A percentile compares a stretch with the other conserved stretches of the same genome.
Evolutionary conservation across 2,113 vertebrate genomes (phyloP).

Genomic region (Percina caprodes): DNA sequence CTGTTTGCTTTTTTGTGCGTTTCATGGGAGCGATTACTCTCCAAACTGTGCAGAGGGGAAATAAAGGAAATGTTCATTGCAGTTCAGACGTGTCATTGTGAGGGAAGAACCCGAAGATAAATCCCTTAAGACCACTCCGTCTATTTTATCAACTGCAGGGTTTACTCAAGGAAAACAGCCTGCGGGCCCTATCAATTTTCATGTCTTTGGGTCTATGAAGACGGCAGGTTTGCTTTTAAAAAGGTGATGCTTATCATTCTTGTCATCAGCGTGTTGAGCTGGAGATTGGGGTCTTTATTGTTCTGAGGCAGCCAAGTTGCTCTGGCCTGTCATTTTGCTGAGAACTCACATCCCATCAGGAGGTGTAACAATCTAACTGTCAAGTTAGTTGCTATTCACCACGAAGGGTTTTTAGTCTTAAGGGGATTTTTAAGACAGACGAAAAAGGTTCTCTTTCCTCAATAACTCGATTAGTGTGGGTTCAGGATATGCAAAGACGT

Average conservation of each 20-base stretch:
- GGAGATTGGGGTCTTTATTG: conserved; percentile 53
- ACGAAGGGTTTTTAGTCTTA: conserved; percentile 1
- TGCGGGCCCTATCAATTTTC: conserved; percentile 46
- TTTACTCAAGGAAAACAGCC: conserved; percentile 50
- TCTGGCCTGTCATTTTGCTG: conserved; percentile 39
- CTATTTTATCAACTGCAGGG: conserved; percentile 41
- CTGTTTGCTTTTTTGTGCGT: conserved; percentile 46
- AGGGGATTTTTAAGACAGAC: background rate
- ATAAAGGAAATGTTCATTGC: conserved; percentile 33
- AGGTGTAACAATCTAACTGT: conserved; percentile 20
- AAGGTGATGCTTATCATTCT: conserved; percentile 61
- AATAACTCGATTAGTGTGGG: background rate
- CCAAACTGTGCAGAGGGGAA: conserved; percentile 16
- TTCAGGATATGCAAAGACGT: conserved; percentile 27
- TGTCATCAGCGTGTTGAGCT: conserved; percentile 52
- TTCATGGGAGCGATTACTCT: conserved; percentile 28
- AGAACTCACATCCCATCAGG: conserved; percentile 5
- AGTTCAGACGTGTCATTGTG: conserved; percentile 20
- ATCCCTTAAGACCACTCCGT: conserved; percentile 41
- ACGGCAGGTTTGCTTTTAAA: conserved; percentile 43
- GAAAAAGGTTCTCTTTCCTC: conserved; percentile 21
- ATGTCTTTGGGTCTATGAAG: conserved; percentile 33
- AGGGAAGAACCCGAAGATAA: conserved; percentile 33
- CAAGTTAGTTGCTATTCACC: conserved; percentile 12
- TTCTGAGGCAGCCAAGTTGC: conserved; percentile 36